These are phyloP conservation scores for Zootermopsis nevadensis DNA, from an alignment of 2,888 invertebrate genomes.

Conservation along the genomic window DNA sequence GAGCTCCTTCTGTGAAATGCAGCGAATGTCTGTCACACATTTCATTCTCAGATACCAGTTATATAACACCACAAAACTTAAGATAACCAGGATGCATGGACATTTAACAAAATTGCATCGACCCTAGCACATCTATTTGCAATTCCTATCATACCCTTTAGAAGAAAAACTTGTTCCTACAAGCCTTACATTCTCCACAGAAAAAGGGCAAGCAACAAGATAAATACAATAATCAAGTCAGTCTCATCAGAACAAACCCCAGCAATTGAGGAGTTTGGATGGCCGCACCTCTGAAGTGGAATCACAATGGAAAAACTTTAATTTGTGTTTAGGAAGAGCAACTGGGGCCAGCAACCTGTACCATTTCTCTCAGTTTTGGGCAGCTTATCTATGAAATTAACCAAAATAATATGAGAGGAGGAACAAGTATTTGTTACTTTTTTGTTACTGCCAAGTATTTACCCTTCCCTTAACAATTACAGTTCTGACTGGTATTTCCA, in stretches of 20 bases:
- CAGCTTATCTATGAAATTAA: background rate
- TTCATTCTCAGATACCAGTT: background rate
- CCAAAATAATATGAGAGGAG: background rate
- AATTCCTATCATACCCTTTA: conserved; percentile 14
- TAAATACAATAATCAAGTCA: conserved; percentile 37
- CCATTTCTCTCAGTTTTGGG: background rate
- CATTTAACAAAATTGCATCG: conserved; percentile 45
- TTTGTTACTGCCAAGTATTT: background rate
- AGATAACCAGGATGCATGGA: background rate
- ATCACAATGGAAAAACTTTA: conserved; percentile 13
- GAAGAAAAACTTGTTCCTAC: conserved; percentile 17
- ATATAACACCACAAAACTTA: background rate
- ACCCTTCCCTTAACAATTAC: background rate
- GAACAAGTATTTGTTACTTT: background rate
- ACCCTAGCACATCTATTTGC: conserved; percentile 39
- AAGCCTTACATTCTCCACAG: conserved; percentile 27
- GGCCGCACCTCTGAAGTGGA: conserved; percentile 34
- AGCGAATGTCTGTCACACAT: conserved; percentile 3
- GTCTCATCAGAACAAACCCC: conserved; percentile 41
- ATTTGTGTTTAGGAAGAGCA: conserved; percentile 1
- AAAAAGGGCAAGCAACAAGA: conserved; percentile 39
- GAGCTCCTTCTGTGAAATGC: conserved; percentile 40
- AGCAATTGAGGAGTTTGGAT: conserved; percentile 20
- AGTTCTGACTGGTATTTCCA: background rate
- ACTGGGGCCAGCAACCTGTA: background rate